These are phyloP conservation scores for Xiphorhynchus elegans DNA, from an alignment of 2,113 vertebrate genomes.

Conservation along the genomic window DNA sequence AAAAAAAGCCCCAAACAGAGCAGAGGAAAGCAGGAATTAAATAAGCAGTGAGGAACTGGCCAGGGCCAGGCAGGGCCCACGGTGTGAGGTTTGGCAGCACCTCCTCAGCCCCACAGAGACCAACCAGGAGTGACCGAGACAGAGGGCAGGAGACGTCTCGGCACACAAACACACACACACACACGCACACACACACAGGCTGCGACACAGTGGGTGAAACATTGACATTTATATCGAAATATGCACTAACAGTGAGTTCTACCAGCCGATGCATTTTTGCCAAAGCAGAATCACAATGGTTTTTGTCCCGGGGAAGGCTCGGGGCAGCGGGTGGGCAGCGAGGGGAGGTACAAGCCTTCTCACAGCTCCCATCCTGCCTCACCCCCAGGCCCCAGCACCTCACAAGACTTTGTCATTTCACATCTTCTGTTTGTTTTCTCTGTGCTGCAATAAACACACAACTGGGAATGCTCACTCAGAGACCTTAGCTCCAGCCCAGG, in stretches of 20 bases:
- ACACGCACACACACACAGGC: conserved; percentile 29
- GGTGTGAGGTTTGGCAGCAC: not conserved
- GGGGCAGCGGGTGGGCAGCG: not conserved
- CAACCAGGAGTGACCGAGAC: not conserved
- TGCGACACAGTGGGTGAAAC: conserved; percentile 65
- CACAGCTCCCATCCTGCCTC: not conserved
- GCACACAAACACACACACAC: not conserved
- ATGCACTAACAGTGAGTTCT: conserved; percentile 73
- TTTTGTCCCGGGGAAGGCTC: not conserved
- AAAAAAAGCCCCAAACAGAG: rapidly evolving
- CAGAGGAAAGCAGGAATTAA: rapidly evolving
- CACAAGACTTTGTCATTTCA: conserved; percentile 9
- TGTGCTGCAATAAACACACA: conserved; percentile 61
- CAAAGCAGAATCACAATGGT: conserved; percentile 67
- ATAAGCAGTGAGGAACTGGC: not conserved
- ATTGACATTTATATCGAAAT: conserved; percentile 77
- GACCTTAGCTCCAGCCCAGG: not conserved
- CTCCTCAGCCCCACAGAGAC: not conserved
- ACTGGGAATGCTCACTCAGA: conserved; percentile 24
- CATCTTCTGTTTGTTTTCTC: conserved; percentile 34
- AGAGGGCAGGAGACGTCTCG: not conserved
- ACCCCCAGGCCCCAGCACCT: not conserved
- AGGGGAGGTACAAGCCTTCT: not conserved
- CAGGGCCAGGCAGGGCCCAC: not conserved
- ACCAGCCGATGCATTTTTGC: conserved; percentile 70